Evolutionary conservation across 2,797 vertebrate species (phyloP).

Genomic region (Propithecus perrieri): DNA sequence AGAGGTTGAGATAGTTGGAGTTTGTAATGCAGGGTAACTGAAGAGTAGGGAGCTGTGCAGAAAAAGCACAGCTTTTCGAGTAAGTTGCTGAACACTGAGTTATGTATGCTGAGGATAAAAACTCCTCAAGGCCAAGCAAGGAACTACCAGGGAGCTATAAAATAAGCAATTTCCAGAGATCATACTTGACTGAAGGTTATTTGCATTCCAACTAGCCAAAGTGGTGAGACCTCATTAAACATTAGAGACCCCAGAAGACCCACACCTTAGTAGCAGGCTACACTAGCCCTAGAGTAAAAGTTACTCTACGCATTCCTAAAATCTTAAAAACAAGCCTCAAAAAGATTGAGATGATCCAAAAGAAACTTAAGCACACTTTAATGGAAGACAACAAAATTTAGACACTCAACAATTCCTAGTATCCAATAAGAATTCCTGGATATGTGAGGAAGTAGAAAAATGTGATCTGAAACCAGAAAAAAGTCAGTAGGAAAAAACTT

Average conservation of each 20-base stretch:
- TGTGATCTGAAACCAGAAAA: not conserved
- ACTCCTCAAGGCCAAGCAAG: not conserved
- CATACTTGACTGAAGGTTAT: not conserved
- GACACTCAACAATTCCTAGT: not conserved
- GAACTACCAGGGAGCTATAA: not conserved
- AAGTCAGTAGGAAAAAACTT: not conserved
- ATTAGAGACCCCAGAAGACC: not conserved
- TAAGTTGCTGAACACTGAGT: not conserved
- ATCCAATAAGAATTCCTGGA: not conserved
- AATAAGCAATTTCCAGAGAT: not conserved
- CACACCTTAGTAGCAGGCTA: not conserved
- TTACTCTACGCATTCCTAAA: not conserved
- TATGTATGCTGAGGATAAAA: not conserved
- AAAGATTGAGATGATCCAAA: not conserved
- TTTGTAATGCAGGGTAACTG: not conserved
- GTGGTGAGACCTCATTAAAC: not conserved
- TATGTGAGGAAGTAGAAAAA: not conserved
- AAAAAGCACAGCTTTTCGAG: not conserved
- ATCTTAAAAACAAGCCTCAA: not conserved
- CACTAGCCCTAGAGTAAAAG: not conserved
- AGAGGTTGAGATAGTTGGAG: not conserved
- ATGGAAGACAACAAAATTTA: not conserved
- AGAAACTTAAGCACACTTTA: not conserved
- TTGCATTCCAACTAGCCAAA: not conserved
- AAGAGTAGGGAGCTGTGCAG: not conserved